Conservation (phyloP, 1,140 invertebrate species). For the Bicyclus anynana region DNA sequence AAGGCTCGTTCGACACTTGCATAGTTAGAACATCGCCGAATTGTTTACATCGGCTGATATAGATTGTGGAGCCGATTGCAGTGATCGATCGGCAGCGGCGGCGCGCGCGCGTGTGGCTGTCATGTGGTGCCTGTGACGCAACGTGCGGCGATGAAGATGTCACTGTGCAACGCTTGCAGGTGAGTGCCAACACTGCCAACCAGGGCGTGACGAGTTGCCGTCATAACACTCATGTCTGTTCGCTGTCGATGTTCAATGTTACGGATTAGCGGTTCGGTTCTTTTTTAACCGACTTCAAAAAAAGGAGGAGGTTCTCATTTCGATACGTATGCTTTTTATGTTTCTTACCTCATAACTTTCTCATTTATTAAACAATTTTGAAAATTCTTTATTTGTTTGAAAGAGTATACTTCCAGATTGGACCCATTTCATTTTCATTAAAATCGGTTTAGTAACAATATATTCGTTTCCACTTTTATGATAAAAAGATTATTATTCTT, state of each 20-base stretch:
- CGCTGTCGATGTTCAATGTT: conserved; percentile 8
- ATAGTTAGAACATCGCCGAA: conserved; percentile 20
- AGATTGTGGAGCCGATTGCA: conserved; percentile 16
- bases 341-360: too few species aligned
- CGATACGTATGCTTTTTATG: too few species aligned
- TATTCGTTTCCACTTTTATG: too few species aligned
- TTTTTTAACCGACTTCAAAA: neutral
- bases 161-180: conserved; percentile 46
- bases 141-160: conserved; percentile 36
- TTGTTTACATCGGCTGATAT: conserved; percentile 14
- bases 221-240: neutral
- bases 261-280: conserved; percentile 1
- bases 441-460: too few species aligned
- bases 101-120: conserved; percentile 33
- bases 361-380: too few species aligned
- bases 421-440: too few species aligned
- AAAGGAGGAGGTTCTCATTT: too few species aligned
- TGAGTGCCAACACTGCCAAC: conserved; percentile 26
- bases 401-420: too few species aligned
- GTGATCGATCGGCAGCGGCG: conserved; percentile 28
- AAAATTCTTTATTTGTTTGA: too few species aligned
- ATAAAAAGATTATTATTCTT: too few species aligned
- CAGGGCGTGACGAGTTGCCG: conserved; percentile 22
- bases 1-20: conserved; percentile 28
- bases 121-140: conserved; percentile 36